Evolutionary conservation across 2,113 vertebrate species (phyloP), one percentile per base, ranked within the genome.

Genomic region (Rhipidura dahli): DNA sequence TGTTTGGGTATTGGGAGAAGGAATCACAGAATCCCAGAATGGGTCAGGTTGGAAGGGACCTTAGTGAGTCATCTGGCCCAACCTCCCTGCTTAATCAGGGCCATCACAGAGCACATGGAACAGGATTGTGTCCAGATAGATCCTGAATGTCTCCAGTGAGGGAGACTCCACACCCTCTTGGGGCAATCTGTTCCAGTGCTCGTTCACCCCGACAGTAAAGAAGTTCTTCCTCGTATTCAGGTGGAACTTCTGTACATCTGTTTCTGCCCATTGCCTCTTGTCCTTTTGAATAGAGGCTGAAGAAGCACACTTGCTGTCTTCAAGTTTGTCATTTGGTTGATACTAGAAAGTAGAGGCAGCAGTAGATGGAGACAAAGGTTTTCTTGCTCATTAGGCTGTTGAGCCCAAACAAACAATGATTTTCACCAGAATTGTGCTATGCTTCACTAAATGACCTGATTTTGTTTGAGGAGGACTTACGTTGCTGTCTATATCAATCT

Each of bases 121-220:
- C 26, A 63, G 63, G 18, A 11, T 13, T 33, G 22, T n/a, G 14
- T 31, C 22, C 71, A 42, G 31, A 9, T 4, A 11, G 31, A 37
- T 63, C 42, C 33, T 56, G 35, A 49, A 2, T 63, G 9, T 11
- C 42, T 69, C 42, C 42, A 49, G 7, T 27, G 12, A 69, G 40
- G 49, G 40, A 61, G 2, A 23, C 54, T 42, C 47, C 54, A 35
- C 70, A 42, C 1, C 31, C 8, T 37, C 21, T 49, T 27, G 8
- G 35, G 56, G 9, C 56, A 69, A 2, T 5, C 54, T 90, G 49
- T 63, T 27, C 47, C 26, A 11, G 17, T 47, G n/a, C 20, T 45
- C 3, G 0, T 5, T 61, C 54, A 63, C 18, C 12, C 1, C 1
- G 35, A 42, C 56, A 37, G 40, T 63, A 5, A 42, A 51, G 50